These are phyloP conservation scores for Oxyruncus cristatus DNA, from an alignment of 2,113 vertebrate species.

Conservation along the genomic window DNA sequence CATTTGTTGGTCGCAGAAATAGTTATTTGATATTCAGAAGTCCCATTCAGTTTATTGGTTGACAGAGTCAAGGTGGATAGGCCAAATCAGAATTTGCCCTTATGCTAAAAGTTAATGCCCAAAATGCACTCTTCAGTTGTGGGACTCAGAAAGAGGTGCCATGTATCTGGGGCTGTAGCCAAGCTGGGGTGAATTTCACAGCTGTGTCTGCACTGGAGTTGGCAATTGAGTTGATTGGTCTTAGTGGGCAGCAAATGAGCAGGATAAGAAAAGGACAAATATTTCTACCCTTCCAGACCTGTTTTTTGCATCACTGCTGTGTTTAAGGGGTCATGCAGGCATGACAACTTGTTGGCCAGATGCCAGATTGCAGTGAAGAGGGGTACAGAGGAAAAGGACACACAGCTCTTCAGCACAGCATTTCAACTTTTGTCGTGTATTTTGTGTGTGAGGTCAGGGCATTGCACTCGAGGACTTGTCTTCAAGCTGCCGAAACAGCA, in stretches of 20 bases:
- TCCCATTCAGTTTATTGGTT: not conserved
- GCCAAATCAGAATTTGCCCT: not conserved
- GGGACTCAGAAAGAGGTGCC: not conserved
- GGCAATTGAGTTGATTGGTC: not conserved
- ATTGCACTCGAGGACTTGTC: not conserved
- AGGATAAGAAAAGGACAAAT: not conserved
- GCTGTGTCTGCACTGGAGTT: not conserved
- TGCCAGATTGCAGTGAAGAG: not conserved
- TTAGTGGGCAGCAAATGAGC: not conserved
- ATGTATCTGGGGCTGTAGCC: rapidly evolving
- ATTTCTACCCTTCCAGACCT: not conserved
- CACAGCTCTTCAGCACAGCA: not conserved
- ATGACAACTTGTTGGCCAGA: not conserved
- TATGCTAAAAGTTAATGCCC: not conserved
- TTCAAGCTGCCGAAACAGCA: not conserved
- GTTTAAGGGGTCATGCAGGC: not conserved
- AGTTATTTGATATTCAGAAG: not conserved
- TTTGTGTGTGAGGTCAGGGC: not conserved
- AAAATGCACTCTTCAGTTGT: not conserved
- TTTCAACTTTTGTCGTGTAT: not conserved
- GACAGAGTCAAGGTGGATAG: not conserved
- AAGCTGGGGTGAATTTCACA: not conserved
- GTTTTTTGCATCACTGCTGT: not conserved
- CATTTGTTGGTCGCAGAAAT: not conserved
- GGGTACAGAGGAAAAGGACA: not conserved